Evolutionary conservation across 2,888 invertebrate genomes (phyloP).

Genomic region (Tetranychus piercei): DNA sequence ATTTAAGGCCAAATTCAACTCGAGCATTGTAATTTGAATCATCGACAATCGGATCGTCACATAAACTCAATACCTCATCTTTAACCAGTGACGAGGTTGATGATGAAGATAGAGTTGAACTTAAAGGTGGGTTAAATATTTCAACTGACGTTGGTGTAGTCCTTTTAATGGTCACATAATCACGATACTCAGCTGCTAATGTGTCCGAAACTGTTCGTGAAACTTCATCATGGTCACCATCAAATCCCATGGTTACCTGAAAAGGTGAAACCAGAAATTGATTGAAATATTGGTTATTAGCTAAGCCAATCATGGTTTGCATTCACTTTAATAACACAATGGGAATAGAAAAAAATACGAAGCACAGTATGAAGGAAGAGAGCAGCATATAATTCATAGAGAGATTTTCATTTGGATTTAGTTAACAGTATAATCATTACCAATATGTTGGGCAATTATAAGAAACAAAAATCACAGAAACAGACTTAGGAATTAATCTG

Average conservation of each 20-base stretch:
- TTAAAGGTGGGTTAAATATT: background rate
- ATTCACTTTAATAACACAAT: too few species aligned
- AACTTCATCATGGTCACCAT: slow-evolving; percentile 47
- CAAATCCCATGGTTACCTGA: background rate
- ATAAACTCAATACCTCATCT: background rate
- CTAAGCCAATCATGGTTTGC: background rate
- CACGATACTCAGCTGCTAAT: slow-evolving; percentile 62
- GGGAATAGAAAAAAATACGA: too few species aligned
- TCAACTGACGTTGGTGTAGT: slow-evolving; percentile 8
- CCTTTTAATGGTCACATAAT: slow-evolving; percentile 43
- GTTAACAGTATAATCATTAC: too few species aligned
- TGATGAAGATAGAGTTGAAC: background rate
- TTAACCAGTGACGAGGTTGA: background rate
- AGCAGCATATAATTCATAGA: too few species aligned
- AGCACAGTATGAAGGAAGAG: too few species aligned
- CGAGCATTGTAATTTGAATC: slow-evolving; percentile 39
- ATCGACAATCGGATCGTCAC: background rate
- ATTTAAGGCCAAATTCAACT: slow-evolving; percentile 72
- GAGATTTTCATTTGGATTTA: too few species aligned
- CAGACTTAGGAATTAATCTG: too few species aligned
- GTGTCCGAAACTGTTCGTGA: slow-evolving; percentile 66
- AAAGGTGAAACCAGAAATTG: slow-evolving; percentile 19
- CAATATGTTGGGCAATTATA: too few species aligned
- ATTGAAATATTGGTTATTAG: background rate
- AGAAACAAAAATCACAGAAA: too few species aligned